Conservation (phyloP, 1,140 invertebrate species). For the Drosophila mauritiana region DNA sequence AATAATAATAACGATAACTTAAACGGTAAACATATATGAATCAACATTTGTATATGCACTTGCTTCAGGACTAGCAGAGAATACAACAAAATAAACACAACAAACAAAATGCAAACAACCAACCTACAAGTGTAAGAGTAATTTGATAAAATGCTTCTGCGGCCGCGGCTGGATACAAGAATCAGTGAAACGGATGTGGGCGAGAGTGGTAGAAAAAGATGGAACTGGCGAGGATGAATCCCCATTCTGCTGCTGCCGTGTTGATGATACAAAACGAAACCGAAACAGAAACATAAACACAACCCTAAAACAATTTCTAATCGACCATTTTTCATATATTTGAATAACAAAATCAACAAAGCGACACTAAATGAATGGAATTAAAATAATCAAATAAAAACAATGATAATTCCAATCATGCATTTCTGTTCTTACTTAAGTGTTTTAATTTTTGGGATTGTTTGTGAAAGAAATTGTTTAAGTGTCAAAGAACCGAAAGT, state of each 20-base stretch:
- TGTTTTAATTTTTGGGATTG: not conserved
- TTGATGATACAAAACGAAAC: conserved; percentile 36
- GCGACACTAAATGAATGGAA: conserved; percentile 75
- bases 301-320: conserved; percentile 71
- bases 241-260: conserved; percentile 15
- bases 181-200: conserved; percentile 10
- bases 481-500: no score
- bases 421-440: conserved; percentile 6
- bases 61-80: conserved; percentile 55
- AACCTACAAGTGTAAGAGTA: conserved; percentile 47
- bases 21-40: conserved; percentile 53
- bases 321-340: conserved; percentile 80
- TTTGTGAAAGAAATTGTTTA: no score
- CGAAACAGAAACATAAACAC: conserved; percentile 1
- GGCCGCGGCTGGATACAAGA: conserved; percentile 16
- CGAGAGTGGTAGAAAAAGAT: conserved; percentile 13
- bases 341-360: conserved; percentile 67
- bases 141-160: conserved; percentile 42
- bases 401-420: conserved; percentile 65
- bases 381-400: conserved; percentile 79
- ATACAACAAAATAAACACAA: conserved; percentile 37
- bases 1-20: conserved; percentile 50
- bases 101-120: conserved; percentile 45
- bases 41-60: conserved; percentile 61
- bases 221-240: conserved; percentile 7